These are phyloP conservation scores for Tipula confusa DNA, from an alignment of 2,888 invertebrate genomes.

Conservation along the genomic window DNA sequence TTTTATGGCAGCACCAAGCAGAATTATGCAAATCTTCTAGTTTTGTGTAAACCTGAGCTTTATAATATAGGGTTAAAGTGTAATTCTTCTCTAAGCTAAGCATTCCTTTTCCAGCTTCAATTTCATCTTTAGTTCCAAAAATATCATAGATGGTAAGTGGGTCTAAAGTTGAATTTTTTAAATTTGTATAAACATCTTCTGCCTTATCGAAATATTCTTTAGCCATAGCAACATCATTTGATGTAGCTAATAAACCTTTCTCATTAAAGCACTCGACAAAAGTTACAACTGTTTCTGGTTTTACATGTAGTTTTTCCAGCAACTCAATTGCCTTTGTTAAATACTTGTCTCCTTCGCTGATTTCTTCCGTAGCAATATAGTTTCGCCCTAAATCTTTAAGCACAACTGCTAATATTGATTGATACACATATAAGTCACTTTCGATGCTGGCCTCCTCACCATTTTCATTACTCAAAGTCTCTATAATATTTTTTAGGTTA, in stretches of 20 bases:
- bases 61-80: conserved; percentile 80
- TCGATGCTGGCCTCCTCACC: conserved; percentile 44
- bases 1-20: conserved; percentile 80
- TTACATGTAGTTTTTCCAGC: conserved; percentile 54
- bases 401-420: conserved; percentile 59
- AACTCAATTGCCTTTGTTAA: conserved; percentile 61
- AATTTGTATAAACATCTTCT: conserved; percentile 61
- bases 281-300: conserved; percentile 60
- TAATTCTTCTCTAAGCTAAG: conserved; percentile 69
- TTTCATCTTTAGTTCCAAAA: conserved; percentile 54
- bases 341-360: conserved; percentile 64
- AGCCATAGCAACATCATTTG: conserved; percentile 63
- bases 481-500: conserved; percentile 53
- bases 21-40: conserved; percentile 71
- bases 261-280: conserved; percentile 72
- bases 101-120: conserved; percentile 53
- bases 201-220: conserved; percentile 63
- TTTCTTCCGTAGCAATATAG: conserved; percentile 75
- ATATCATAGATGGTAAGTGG: conserved; percentile 59
- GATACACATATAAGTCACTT: conserved; percentile 38
- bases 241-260: conserved; percentile 70
- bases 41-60: conserved; percentile 79
- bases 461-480: conserved; percentile 35
- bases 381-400: conserved; percentile 72
- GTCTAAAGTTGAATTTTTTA: conserved; percentile 54